A percentile compares a stretch with the other conserved stretches of the same genome.
Conservation (phyloP, 1,140 invertebrate species). For the Neodiprion fabricii region DNA sequence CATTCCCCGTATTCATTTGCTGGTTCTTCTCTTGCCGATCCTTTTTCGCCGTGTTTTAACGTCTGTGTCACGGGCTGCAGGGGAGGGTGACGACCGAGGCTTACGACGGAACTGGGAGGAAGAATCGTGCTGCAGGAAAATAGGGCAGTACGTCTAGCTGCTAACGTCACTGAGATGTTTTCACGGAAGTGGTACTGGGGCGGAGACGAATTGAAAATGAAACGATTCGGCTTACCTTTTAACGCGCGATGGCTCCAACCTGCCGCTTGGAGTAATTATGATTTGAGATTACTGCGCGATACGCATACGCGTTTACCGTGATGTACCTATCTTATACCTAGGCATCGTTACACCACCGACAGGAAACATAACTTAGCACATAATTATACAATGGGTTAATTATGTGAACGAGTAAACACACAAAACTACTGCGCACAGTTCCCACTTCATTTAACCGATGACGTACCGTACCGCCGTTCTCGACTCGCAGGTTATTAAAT, state of each 20-base stretch:
- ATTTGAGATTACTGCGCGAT: no score
- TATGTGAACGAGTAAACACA: conserved; percentile 5
- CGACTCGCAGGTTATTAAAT: not conserved
- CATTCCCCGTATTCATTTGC: not conserved
- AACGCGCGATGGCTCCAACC: no score
- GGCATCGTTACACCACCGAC: not conserved
- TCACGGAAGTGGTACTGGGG: no score
- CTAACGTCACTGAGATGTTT: no score
- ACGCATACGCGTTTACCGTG: no score
- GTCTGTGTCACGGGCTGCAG: not conserved
- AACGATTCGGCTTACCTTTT: no score
- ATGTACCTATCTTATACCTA: no score
- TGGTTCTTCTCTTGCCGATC: not conserved
- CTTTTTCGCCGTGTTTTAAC: not conserved
- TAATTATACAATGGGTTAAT: conserved; percentile 9
- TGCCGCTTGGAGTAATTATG: no score
- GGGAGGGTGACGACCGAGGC: not conserved
- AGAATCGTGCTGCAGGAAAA: not conserved
- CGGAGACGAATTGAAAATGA: no score
- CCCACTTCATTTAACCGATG: conserved; percentile 15
- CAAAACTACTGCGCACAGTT: not conserved
- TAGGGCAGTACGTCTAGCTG: not conserved
- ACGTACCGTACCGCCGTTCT: not conserved
- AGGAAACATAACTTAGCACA: not conserved
- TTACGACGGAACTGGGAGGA: not conserved